Percentiles rank a stretch among this genome's conserved stretches.
Conservation (phyloP, 2,888 invertebrate genomes). For the Macroteleia sp. region DNA sequence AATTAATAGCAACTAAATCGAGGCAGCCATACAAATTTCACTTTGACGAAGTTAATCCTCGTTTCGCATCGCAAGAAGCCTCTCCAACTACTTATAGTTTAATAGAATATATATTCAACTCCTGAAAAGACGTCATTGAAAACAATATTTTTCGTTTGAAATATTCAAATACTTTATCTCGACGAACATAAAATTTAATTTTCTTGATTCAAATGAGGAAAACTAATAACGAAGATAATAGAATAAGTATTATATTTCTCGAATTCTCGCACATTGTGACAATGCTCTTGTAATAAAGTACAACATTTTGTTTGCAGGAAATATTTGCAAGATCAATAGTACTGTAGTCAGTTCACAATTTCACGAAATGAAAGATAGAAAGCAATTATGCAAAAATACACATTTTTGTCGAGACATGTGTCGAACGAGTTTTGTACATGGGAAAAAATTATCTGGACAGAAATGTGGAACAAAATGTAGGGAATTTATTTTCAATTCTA, state of each 20-base stretch:
- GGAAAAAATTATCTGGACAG: background rate
- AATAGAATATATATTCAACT: too few relatives aligned
- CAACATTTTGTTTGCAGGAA: background rate
- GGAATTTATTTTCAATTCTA: slow-evolving; percentile 38
- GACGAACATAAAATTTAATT: background rate
- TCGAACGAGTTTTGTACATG: slow-evolving; percentile 3
- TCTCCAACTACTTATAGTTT: slow-evolving; percentile 43
- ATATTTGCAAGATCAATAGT: background rate
- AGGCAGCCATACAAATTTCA: slow-evolving; percentile 49
- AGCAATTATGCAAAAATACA: background rate
- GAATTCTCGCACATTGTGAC: too few relatives aligned
- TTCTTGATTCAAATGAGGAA: background rate
- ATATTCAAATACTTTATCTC: background rate
- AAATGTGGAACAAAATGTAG: slow-evolving; percentile 12
- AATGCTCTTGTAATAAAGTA: too few relatives aligned
- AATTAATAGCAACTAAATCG: slow-evolving; percentile 40
- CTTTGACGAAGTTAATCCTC: slow-evolving; percentile 49
- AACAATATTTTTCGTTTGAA: slow-evolving; percentile 19
- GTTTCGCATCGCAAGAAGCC: too few relatives aligned
- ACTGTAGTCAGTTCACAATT: background rate
- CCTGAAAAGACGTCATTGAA: too few relatives aligned
- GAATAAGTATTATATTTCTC: too few relatives aligned
- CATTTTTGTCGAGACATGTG: background rate
- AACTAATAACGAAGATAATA: too few relatives aligned
- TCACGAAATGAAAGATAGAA: background rate